Evolutionary conservation across 2,113 vertebrate genomes (phyloP).

Genomic region (Anoura caudifer): DNA sequence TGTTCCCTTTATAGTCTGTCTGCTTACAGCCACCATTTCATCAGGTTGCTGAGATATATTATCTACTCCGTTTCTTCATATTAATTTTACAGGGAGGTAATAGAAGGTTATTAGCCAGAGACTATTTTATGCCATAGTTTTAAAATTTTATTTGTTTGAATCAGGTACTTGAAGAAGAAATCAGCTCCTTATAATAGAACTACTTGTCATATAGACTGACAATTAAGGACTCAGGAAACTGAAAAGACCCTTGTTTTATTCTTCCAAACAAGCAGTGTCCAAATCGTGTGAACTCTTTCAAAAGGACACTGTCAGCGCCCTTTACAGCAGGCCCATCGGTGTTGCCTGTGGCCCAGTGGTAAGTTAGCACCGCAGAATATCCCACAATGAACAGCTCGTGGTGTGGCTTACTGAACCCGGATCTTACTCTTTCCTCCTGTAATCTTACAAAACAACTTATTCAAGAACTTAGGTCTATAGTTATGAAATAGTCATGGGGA

Average conservation of each 20-base stretch:
- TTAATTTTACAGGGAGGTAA: background rate
- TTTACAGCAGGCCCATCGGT: background rate
- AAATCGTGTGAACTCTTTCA: background rate
- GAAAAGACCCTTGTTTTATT: background rate
- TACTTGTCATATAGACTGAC: background rate
- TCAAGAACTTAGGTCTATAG: background rate
- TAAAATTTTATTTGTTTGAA: conserved; percentile 28
- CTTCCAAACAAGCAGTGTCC: background rate
- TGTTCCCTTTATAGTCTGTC: background rate
- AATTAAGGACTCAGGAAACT: conserved; percentile 2
- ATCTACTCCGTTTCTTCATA: background rate
- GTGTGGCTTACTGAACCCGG: background rate
- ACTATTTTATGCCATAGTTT: background rate
- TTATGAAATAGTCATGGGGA: background rate
- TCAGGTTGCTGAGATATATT: background rate
- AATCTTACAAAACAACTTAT: conserved; percentile 32
- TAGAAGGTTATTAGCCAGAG: background rate
- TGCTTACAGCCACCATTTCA: background rate
- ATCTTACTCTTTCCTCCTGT: background rate
- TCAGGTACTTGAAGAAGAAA: background rate
- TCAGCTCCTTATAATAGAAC: background rate
- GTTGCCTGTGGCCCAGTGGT: background rate
- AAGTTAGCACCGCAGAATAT: background rate
- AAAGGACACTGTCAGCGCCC: background rate
- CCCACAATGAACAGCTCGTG: background rate